phyloP scores from a whole-genome alignment of 2,888 invertebrate genomes.

The Panzeria rudis region DNA sequence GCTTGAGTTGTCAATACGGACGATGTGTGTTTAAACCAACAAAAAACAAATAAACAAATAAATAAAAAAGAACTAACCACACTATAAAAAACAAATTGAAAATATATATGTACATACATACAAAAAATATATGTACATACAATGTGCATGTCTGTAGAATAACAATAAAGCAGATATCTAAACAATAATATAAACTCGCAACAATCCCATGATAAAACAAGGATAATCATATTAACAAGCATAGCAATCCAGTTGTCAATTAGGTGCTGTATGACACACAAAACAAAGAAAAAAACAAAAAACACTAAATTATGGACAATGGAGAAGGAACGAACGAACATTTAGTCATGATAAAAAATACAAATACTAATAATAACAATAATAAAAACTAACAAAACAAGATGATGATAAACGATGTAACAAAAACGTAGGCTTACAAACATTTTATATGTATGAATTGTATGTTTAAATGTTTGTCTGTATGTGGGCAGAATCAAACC shows the following conservation, averaged over 20 bases:
- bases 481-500: conserved; percentile 19
- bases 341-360: conserved; percentile 23
- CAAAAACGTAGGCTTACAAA: conserved; percentile 17
- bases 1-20: conserved; percentile 39
- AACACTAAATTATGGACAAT: conserved; percentile 73
- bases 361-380: conserved; percentile 9
- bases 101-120: not conserved
- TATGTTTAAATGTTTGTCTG: not conserved
- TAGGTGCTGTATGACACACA: conserved; percentile 71
- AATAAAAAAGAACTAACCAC: conserved; percentile 28
- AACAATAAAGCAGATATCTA: conserved; percentile 27
- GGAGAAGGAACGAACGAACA: conserved; percentile 15
- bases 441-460: conserved; percentile 11
- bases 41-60: conserved; percentile 33
- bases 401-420: conserved; percentile 64
- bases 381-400: conserved; percentile 26
- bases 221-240: conserved; percentile 72
- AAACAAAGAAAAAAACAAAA: conserved; percentile 35
- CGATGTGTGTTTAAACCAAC: conserved; percentile 36
- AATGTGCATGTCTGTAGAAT: not conserved
- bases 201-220: conserved; percentile 69
- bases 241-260: conserved; percentile 74
- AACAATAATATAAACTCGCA: conserved; percentile 40
- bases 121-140: not conserved
- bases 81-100: conserved; percentile 50